Evolutionary conservation across 2,888 invertebrate genomes (phyloP), one percentile per base, ranked within the genome.

Genomic region (Coremacera marginata): DNA sequence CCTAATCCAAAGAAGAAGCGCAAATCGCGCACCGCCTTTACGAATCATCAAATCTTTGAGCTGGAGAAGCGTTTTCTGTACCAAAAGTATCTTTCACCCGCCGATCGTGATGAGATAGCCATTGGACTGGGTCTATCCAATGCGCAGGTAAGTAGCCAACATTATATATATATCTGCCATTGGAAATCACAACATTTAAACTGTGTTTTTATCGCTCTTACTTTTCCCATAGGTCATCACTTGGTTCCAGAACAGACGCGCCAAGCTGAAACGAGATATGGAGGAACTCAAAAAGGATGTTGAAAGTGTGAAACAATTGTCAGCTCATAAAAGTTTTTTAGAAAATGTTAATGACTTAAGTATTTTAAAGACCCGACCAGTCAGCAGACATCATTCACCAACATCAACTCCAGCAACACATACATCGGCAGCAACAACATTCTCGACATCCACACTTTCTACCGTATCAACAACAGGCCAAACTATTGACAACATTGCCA

Each of bases 41-140:
- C 98, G 78, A 98, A 98, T 90, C 98, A 98, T 90, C 98, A 98
- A 91, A 98, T 98, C 83, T 98, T 98, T 90, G 98, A 98, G 90
- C 91, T 98, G 88, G 98, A 99, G 90, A 98, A 98, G 88, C 92
- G 98, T 84, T 98, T 98, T 91, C 93, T 98, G n/a, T 98, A 98
- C 90, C 98, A 98, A 90, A 98, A 98, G 90, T 98, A 98, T 91
- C 92, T 99, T 82, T 98, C 98, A 73, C 98, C 98, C 0, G 98
- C 98, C 0, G 98, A 98, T 90, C 92, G 98, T 80, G 98, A 99
- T 90, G 98, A 98, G 88, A 98, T 98, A 81, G 98, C 98, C 3
- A 95, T 95, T 80, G 95, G 95, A 44, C 90, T 99, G 79, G 98
- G 98, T 3, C 93, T 98, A 16, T 97, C 97, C 81, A 98, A 98